Base-by-base conservation (phyloP, 2,113 vertebrate genomes). In the Ranitomeya variabilis region DNA sequence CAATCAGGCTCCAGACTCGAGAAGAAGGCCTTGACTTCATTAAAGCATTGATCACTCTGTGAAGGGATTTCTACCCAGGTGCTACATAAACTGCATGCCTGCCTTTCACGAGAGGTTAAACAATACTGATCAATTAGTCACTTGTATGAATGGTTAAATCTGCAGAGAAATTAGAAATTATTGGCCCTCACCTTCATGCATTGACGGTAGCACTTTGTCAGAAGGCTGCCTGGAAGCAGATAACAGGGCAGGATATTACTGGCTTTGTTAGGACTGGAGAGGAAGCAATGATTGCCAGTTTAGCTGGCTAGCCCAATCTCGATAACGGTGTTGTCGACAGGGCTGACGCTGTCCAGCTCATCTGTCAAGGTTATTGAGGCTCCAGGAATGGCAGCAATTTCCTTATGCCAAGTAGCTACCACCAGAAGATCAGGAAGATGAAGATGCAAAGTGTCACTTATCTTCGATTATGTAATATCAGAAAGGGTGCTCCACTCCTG, bases 361-460 rank as follows among this genome's bases (percentile, higher is more conserved):
- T 87, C 76, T 80, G 76, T 87, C 86, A 87, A 10, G 19, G 60
- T 87, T 80, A 80, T 87, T 87, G 77, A 87, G 51, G 86, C 19
- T 57, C 15, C 0, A 9, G 86, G 15, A 37, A 54, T 74, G 54
- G 57, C 79, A 55, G 62, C 57, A 87, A 64, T 80, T 87, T 81
- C 66, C 80, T 81, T 78, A 87, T 67, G 69, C 16, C 78, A 59
- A 81, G 67, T 81, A 66, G 54, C 78, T 14, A 79, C 52, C 45
- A 60, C 21, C 62, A 10, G 26, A 26, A 37, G 64, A 81, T 87
- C 78, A 71, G 11, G 16, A 66, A 57, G 45, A 81, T 4, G 16
- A 66, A 57, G 45, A 81, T 4, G 19, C 11, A n/a, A 31, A 13
- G 21, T 21, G 77, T 13, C n/a, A n/a, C 57, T 45, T 14, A 13